Percentiles rank a stretch among this genome's conserved stretches.
These are phyloP conservation scores for Hemichromis elongatus DNA, from an alignment of 2,113 vertebrate species.

Conservation along the genomic window DNA sequence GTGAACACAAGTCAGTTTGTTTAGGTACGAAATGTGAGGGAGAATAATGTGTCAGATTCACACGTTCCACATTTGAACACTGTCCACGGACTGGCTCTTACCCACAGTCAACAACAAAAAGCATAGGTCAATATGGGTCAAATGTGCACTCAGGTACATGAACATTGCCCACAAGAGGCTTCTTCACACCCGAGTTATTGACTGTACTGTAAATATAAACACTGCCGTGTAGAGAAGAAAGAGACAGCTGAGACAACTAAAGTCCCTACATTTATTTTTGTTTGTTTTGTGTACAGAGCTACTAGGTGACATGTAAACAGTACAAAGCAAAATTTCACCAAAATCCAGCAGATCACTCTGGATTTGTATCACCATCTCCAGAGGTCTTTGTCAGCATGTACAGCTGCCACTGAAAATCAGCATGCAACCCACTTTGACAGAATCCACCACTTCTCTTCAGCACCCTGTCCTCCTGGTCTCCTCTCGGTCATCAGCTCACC, in stretches of 20 bases:
- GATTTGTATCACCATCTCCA: conserved; percentile 61
- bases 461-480: neutral
- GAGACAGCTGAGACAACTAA: neutral
- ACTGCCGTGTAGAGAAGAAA: neutral
- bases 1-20: conserved; percentile 7
- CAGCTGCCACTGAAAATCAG: conserved; percentile 57
- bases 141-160: conserved; percentile 25
- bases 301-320: neutral
- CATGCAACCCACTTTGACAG: conserved; percentile 1
- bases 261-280: neutral
- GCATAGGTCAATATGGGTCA: neutral
- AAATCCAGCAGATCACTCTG: conserved; percentile 42
- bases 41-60: neutral
- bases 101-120: neutral
- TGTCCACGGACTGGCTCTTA: neutral
- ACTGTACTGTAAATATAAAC: neutral
- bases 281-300: conserved; percentile 1
- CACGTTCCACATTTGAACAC: neutral
- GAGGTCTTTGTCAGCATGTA: conserved; percentile 40
- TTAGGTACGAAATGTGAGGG: neutral
- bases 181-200: neutral
- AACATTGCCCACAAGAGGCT: neutral
- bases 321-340: conserved; percentile 11
- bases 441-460: conserved; percentile 15
- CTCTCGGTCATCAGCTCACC: neutral